These are phyloP conservation scores for Dendrocincla fuliginosa DNA, from an alignment of 2,797 vertebrate genomes.

Conservation along the genomic window DNA sequence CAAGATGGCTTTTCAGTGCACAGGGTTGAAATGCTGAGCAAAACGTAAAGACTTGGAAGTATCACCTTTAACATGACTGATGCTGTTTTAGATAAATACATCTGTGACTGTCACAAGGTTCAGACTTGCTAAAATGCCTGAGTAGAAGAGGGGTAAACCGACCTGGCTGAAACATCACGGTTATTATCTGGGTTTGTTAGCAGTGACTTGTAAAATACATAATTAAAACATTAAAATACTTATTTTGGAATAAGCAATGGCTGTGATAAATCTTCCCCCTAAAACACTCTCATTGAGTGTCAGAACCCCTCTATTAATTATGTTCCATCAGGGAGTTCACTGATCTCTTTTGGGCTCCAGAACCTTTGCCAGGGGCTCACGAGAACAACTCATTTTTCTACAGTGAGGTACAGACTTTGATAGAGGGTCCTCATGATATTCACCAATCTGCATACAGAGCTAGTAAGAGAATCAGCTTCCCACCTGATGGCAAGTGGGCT, in stretches of 20 bases:
- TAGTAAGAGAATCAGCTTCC: neutral
- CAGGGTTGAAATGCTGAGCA: neutral
- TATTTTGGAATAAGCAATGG: neutral
- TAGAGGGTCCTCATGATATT: neutral
- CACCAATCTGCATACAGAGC: neutral
- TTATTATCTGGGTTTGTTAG: neutral
- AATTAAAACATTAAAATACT: neutral
- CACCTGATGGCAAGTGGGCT: neutral
- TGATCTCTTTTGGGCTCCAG: neutral
- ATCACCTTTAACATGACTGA: neutral
- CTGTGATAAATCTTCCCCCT: neutral
- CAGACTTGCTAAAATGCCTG: neutral
- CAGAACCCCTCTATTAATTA: neutral
- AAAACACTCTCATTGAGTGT: neutral
- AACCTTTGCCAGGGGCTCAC: neutral
- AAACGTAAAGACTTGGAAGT: neutral
- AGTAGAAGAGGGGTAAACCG: neutral
- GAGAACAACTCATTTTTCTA: neutral
- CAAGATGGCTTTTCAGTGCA: neutral
- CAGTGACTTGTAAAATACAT: neutral
- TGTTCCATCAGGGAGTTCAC: neutral
- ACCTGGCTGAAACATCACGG: neutral
- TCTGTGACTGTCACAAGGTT: neutral
- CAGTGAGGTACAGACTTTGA: neutral
- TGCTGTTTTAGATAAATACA: neutral